phyloP scores from a whole-genome alignment of 1,140 invertebrate species.

The Drosophila pachea region DNA sequence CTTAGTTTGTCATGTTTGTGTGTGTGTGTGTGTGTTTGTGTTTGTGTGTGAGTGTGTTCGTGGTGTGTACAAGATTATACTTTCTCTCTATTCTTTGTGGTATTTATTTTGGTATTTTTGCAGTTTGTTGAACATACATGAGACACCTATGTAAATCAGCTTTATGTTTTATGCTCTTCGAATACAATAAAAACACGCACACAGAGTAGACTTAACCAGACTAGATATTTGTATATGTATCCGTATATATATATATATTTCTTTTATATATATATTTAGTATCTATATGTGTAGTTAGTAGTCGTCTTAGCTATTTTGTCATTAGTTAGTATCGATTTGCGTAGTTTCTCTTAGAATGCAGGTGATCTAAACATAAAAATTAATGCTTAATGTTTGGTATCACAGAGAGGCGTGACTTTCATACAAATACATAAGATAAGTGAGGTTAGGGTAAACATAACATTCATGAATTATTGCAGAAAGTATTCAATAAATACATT shows the following conservation, averaged over 20 bases:
- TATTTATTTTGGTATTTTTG: constrained; percentile 32
- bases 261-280: constrained; percentile 9
- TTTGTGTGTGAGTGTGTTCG: constrained; percentile 28
- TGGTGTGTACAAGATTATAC: constrained; percentile 4
- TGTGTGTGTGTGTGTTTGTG: constrained; percentile 25
- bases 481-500: constrained; percentile 68
- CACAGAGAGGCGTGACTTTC: constrained; percentile 79
- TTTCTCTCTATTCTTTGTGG: constrained; percentile 29
- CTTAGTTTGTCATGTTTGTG: constrained; percentile 66
- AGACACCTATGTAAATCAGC: constrained; percentile 29
- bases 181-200: constrained; percentile 71
- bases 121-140: constrained; percentile 36
- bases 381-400: constrained; percentile 78
- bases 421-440: constrained; percentile 55
- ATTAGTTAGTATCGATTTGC: constrained; percentile 29
- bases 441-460: constrained; percentile 52
- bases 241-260: constrained; percentile 10
- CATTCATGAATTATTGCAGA: constrained; percentile 58
- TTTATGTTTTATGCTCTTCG: constrained; percentile 37
- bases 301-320: constrained; percentile 30
- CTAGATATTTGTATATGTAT: constrained; percentile 19
- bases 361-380: constrained; percentile 75
- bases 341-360: constrained; percentile 54
- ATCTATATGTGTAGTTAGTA: constrained; percentile 32
- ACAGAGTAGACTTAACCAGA: constrained; percentile 61